Conservation (phyloP, 2,888 invertebrate species). For the Drosophila phalerata region DNA sequence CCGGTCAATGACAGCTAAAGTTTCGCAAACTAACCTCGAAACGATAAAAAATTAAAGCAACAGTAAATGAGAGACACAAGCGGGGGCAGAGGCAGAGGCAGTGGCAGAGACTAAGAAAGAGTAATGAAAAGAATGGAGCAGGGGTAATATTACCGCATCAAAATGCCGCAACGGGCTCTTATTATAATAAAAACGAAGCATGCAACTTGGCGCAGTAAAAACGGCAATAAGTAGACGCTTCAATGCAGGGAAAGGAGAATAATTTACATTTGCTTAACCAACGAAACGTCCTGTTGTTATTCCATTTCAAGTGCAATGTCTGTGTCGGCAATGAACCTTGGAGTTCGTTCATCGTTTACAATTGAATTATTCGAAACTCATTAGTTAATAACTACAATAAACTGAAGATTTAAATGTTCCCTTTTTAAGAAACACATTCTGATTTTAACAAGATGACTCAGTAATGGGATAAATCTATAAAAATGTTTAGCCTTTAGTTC, state of each 20-base stretch:
- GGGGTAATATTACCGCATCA: slow-evolving; percentile 62
- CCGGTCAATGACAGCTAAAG: slow-evolving; percentile 79
- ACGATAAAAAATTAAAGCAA: slow-evolving; percentile 79
- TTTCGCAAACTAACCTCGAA: slow-evolving; percentile 77
- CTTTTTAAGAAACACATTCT: too few species aligned
- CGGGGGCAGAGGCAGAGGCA: slow-evolving; percentile 14
- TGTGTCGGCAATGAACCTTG: slow-evolving; percentile 15
- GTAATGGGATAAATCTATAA: too few species aligned
- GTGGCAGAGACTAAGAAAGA: neutral
- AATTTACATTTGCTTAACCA: slow-evolving; percentile 63
- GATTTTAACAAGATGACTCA: too few species aligned
- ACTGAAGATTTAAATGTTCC: too few species aligned
- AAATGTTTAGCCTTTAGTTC: too few species aligned
- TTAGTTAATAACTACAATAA: slow-evolving; percentile 1
- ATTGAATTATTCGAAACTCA: slow-evolving; percentile 4
- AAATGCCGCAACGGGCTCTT: slow-evolving; percentile 76
- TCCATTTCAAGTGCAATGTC: slow-evolving; percentile 68
- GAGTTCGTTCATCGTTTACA: neutral
- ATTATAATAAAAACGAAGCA: slow-evolving; percentile 77
- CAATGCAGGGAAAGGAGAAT: slow-evolving; percentile 1
- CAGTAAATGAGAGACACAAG: slow-evolving; percentile 45
- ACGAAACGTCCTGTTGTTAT: slow-evolving; percentile 50
- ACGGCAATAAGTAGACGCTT: slow-evolving; percentile 49
- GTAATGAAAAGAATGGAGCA: neutral
- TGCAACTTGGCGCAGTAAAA: slow-evolving; percentile 60